Percentiles rank a stretch among this genome's conserved stretches.
Conservation (phyloP, 2,888 invertebrate species). For the Helleia helle region DNA sequence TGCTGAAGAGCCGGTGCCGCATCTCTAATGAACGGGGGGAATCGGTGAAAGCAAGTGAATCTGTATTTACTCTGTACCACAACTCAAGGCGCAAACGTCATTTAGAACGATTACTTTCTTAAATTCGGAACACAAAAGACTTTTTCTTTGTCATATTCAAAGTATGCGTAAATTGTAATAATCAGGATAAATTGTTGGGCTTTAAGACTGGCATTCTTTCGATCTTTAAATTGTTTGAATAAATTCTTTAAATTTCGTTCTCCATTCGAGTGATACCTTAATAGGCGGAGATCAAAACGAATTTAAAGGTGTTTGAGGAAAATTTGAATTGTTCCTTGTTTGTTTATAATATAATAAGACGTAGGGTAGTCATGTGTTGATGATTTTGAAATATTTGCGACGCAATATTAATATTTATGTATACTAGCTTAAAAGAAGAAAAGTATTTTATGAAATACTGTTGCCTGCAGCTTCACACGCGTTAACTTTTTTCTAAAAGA, state of each 20-base stretch:
- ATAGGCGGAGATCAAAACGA: neutral
- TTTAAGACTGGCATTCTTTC: neutral
- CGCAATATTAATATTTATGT: too few relatives aligned
- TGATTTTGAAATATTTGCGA: too few relatives aligned
- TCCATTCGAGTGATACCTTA: neutral
- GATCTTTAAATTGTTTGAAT: neutral
- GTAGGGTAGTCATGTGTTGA: too few relatives aligned
- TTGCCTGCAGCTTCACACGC: too few relatives aligned
- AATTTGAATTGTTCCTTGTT: too few relatives aligned
- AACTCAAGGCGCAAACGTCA: slow-evolving; percentile 8
- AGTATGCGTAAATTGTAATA: neutral
- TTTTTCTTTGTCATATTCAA: neutral
- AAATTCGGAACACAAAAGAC: neutral
- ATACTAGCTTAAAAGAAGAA: too few relatives aligned
- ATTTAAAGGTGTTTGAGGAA: neutral
- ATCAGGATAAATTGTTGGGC: neutral
- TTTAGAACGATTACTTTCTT: slow-evolving; percentile 11
- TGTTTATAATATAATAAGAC: too few relatives aligned
- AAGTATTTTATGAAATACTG: too few relatives aligned
- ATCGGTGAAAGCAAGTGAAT: slow-evolving; percentile 47
- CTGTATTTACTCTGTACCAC: slow-evolving; percentile 32
- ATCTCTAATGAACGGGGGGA: slow-evolving; percentile 56
- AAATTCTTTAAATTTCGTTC: neutral
- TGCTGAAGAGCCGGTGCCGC: slow-evolving; percentile 50
- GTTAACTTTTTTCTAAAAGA: too few relatives aligned